A percentile compares a stretch with the other conserved stretches of the same genome.
Evolutionary conservation across 2,888 invertebrate species (phyloP).

Genomic region (Diachrysia chrysitis): DNA sequence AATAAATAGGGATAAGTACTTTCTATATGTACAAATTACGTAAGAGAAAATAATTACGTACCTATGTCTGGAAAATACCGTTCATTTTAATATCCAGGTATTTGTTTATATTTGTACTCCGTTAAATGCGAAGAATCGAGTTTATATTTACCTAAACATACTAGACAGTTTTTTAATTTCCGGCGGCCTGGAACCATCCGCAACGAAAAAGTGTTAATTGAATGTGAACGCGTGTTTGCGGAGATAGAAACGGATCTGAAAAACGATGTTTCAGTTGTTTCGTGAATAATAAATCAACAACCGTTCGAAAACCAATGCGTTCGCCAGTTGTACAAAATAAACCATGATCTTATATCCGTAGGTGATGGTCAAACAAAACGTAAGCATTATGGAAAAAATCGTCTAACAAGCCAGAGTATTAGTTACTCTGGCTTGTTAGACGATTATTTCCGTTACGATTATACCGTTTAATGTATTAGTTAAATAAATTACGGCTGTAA

Average conservation of each 20-base stretch:
- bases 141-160: slow-evolving; percentile 64
- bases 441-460: slow-evolving; percentile 21
- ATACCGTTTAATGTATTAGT: not conserved
- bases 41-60: slow-evolving; percentile 26
- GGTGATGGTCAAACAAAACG: slow-evolving; percentile 45
- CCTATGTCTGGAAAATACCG: slow-evolving; percentile 8
- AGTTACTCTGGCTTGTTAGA: not conserved
- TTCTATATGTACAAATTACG: no score
- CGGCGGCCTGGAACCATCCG: slow-evolving; percentile 79
- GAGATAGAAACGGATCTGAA: slow-evolving; percentile 66
- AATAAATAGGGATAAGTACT: no score
- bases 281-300: slow-evolving; percentile 57
- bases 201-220: slow-evolving; percentile 85
- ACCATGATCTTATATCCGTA: slow-evolving; percentile 41
- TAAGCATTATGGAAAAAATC: slow-evolving; percentile 27
- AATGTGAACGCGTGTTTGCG: slow-evolving; percentile 72
- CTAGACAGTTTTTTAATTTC: slow-evolving; percentile 86
- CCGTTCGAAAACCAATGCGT: slow-evolving; percentile 54
- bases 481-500: not conserved
- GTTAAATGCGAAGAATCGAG: slow-evolving; percentile 45
- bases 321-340: slow-evolving; percentile 45
- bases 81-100: slow-evolving; percentile 25
- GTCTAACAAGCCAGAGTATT: not conserved
- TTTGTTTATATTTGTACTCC: slow-evolving; percentile 28
- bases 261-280: slow-evolving; percentile 59